Base-by-base conservation (phyloP, 2,888 invertebrate species). In the Hanleya hanleyi region DNA sequence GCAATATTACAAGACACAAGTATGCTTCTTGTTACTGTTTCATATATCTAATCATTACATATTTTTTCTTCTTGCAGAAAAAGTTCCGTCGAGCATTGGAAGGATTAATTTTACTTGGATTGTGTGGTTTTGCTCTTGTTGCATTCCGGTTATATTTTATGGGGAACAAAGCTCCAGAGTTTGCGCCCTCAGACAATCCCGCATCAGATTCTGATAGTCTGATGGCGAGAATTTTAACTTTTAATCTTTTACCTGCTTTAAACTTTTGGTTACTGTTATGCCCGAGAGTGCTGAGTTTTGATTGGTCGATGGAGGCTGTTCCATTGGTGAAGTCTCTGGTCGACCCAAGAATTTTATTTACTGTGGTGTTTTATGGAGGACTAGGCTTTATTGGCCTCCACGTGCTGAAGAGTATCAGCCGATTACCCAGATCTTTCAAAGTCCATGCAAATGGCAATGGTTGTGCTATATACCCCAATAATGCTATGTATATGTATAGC, bases 241-340 rank as follows among this genome's bases (percentile, higher is more conserved):
- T 97, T 91, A 92, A 95, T 79, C 97, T 97, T 90, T 93, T 99
- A 83, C 98, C 98, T 50, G 95, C 95, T 61, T 95, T 96, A 89
- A 98, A 98, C 91, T 94, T 97, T 86, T 94, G 94, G 90, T 93
- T 98, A 86, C 92, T 98, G 75, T 90, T 98, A 50, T 96, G 94
- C 90, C 98, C 98, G 6, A 93, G 94, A 83, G 94, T 94, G 82
- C 92, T 99, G 70, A 97, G 97, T 91, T 99, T 98, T 92, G 98
- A 99, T 91, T 99, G 98, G 99, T 97, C 98, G 35, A 98, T 99
- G 98, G 97, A 97, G 84, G 95, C 98, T 0, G 94, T 99, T 85
- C 97, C 97, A 9, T 93, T 96, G 76, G 94, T 99, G 82, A 94
- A 94, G 65, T 93, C 94, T 36, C 83, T 96, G 26, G 92, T 93